These are phyloP conservation scores for Cataglyphis cursor DNA, from an alignment of 2,888 invertebrate species.

Conservation along the genomic window DNA sequence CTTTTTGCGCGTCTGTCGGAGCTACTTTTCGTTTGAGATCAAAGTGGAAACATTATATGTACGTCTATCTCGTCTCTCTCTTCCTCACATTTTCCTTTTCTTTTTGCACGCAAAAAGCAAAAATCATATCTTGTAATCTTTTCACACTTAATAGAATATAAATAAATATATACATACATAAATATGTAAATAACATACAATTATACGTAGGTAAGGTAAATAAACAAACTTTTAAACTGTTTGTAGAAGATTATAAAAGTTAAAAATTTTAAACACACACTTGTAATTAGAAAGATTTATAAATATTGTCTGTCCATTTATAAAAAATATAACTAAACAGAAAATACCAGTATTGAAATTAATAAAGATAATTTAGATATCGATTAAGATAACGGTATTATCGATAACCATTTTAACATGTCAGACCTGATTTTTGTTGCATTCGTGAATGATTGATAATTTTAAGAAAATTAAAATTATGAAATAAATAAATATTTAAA, in stretches of 20 bases:
- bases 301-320: background rate
- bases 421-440: background rate
- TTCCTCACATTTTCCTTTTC: background rate
- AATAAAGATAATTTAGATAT: background rate
- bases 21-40: slow-evolving; percentile 68
- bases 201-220: background rate
- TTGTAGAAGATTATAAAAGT: background rate
- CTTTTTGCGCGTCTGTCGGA: slow-evolving; percentile 64
- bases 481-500: background rate
- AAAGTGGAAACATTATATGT: slow-evolving; percentile 60
- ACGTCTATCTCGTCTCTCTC: background rate
- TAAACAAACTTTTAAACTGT: background rate
- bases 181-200: background rate
- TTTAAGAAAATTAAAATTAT: background rate
- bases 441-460: background rate
- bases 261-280: background rate
- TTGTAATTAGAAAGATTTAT: background rate
- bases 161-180: background rate
- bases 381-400: background rate
- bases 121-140: background rate
- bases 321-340: background rate
- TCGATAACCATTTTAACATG: background rate
- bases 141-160: background rate
- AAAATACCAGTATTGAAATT: background rate
- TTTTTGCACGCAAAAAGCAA: background rate